A percentile compares a stretch with the other conserved stretches of the same genome.
phyloP scores from a whole-genome alignment of 2,797 vertebrate species.

The Gadopsis marmoratus region DNA sequence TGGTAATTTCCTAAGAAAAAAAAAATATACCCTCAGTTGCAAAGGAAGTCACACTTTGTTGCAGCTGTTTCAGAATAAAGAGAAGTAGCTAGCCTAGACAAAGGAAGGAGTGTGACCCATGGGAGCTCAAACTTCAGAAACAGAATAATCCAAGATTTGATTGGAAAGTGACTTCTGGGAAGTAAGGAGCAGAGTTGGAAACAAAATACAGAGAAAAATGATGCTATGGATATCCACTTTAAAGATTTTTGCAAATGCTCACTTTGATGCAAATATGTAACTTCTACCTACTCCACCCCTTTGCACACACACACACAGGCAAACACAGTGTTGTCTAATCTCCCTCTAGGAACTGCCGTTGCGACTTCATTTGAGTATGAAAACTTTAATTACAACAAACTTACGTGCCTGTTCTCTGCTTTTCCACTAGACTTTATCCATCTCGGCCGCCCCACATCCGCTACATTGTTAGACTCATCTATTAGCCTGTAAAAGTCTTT shows the following conservation, averaged over 20 bases:
- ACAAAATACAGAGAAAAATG: conserved; percentile 11
- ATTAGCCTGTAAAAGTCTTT: conserved; percentile 23
- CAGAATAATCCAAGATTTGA: background rate
- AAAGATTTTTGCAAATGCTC: conserved; percentile 14
- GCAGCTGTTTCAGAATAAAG: conserved; percentile 9
- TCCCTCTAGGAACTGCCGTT: conserved; percentile 6
- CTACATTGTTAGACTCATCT: conserved; percentile 25
- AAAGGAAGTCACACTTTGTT: conserved; percentile 7
- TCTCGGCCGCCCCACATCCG: conserved; percentile 24
- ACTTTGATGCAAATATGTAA: conserved; percentile 40
- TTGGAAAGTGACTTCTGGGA: conserved; percentile 5
- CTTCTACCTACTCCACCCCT: conserved; percentile 1
- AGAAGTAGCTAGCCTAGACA: background rate
- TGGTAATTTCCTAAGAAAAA: background rate
- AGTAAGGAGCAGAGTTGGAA: background rate
- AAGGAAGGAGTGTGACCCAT: conserved; percentile 7
- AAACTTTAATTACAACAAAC: conserved; percentile 32
- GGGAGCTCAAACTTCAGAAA: background rate
- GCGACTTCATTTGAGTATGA: conserved; percentile 10
- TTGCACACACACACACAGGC: conserved; percentile 2
- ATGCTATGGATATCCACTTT: background rate
- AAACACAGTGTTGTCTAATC: background rate
- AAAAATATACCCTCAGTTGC: background rate
- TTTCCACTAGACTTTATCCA: background rate
- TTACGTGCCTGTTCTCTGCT: background rate